Percentiles rank a stretch among this genome's conserved stretches.
Conservation (phyloP, 1,140 invertebrate species). For the Laupala kohalensis region DNA sequence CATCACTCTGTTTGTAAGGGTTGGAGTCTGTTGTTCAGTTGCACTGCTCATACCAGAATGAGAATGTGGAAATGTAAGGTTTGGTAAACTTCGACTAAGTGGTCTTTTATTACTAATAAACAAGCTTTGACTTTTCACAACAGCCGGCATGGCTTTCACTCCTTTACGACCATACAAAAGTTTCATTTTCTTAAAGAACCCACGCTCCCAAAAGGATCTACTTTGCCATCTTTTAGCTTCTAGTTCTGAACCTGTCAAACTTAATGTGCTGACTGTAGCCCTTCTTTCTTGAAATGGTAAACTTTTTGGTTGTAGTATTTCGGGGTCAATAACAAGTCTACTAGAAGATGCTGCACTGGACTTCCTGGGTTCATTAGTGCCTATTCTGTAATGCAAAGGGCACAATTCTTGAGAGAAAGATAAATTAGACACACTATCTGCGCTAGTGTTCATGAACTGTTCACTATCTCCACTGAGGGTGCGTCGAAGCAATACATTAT, state of each 20-base stretch:
- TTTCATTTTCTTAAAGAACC: background rate
- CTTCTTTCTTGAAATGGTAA: background rate
- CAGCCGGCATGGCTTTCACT: background rate
- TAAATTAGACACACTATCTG: background rate
- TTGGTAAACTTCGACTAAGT: background rate
- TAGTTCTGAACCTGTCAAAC: background rate
- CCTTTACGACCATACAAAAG: background rate
- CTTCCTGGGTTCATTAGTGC: background rate
- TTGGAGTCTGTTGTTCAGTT: background rate
- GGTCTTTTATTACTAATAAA: background rate
- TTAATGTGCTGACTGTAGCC: background rate
- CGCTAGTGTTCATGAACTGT: background rate
- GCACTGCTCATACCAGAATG: background rate
- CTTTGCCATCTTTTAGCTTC: background rate
- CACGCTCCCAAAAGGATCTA: background rate
- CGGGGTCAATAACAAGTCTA: background rate
- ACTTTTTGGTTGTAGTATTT: background rate
- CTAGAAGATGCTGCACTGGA: background rate
- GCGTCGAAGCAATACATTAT: background rate
- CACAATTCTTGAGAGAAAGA: background rate
- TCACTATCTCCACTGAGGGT: background rate
- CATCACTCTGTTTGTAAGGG: background rate
- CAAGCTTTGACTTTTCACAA: background rate
- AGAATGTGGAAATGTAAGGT: background rate
- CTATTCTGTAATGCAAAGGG: background rate